Evolutionary conservation across 2,797 vertebrate species (phyloP).

Genomic region (Glossophaga mutica): DNA sequence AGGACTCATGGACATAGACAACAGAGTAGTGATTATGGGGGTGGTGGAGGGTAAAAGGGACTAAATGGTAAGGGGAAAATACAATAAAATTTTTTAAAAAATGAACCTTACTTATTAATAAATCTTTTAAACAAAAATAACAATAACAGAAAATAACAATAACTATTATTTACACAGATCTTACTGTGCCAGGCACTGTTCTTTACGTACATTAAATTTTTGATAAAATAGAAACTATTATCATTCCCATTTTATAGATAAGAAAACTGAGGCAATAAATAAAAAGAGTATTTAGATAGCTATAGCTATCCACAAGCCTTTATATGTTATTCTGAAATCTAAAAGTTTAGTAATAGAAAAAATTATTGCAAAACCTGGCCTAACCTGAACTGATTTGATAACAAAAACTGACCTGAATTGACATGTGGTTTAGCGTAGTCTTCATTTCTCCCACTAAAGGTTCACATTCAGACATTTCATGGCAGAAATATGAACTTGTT

Average conservation of each 20-base stretch:
- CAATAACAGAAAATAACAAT: neutral
- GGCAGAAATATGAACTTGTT: neutral
- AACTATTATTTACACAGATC: neutral
- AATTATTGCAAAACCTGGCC: neutral
- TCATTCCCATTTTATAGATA: neutral
- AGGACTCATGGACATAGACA: neutral
- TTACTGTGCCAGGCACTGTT: neutral
- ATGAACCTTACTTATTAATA: neutral
- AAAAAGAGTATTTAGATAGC: neutral
- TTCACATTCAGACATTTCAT: neutral
- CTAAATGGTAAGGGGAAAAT: no score
- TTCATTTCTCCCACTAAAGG: neutral
- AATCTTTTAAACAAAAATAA: neutral
- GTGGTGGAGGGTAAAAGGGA: no score
- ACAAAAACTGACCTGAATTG: neutral
- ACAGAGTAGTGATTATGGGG: no score
- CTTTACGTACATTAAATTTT: neutral
- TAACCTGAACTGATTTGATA: neutral
- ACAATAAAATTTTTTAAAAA: neutral
- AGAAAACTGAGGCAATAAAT: neutral
- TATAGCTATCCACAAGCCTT: neutral
- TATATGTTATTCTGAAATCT: neutral
- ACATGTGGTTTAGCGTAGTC: neutral
- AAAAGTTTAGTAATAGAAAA: neutral
- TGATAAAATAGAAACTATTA: neutral